Evolutionary conservation across 2,113 vertebrate genomes (phyloP).

Genomic region (Xenopus laevis): DNA sequence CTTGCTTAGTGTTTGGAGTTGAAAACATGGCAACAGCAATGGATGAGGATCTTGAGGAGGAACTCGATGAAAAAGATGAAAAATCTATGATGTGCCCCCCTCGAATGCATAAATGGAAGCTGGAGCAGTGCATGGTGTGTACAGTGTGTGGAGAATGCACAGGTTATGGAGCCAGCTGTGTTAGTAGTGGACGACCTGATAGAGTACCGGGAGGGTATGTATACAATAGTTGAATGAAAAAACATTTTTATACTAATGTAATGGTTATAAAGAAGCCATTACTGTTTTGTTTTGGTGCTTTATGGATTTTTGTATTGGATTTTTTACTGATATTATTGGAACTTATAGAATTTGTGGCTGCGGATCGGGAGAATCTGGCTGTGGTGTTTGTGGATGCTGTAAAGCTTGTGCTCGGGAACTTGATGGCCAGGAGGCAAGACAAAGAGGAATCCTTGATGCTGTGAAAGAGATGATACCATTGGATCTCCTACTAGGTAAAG

Average conservation of each 20-base stretch:
- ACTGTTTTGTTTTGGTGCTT: too few species aligned
- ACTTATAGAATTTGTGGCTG: constrained; percentile 89
- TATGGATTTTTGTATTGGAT: too few species aligned
- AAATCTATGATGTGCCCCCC: constrained; percentile 98
- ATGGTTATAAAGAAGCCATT: too few species aligned
- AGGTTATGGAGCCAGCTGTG: constrained; percentile 94
- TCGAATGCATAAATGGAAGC: constrained; percentile 97
- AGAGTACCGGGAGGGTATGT: constrained; percentile 94
- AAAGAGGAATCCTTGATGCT: constrained; percentile 96
- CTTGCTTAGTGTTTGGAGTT: constrained; percentile 80
- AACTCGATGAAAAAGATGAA: constrained; percentile 95
- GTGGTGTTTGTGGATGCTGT: constrained; percentile 93
- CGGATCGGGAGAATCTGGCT: constrained; percentile 96
- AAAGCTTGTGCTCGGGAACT: constrained; percentile 96
- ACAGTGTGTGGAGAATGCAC: constrained; percentile 97
- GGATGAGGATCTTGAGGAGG: constrained; percentile 97
- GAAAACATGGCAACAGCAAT: constrained; percentile 98
- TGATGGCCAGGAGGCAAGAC: constrained; percentile 93
- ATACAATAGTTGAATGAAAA: too few species aligned
- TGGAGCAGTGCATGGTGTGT: constrained; percentile 99
- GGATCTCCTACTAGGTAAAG: constrained; percentile 89
- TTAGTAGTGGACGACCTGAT: constrained; percentile 94
- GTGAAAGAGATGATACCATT: constrained; percentile 99
- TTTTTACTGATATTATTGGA: too few species aligned
- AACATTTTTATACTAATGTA: too few species aligned